These are phyloP conservation scores for Ibidorhyncha struthersii DNA, from an alignment of 2,113 vertebrate genomes.

Conservation along the genomic window DNA sequence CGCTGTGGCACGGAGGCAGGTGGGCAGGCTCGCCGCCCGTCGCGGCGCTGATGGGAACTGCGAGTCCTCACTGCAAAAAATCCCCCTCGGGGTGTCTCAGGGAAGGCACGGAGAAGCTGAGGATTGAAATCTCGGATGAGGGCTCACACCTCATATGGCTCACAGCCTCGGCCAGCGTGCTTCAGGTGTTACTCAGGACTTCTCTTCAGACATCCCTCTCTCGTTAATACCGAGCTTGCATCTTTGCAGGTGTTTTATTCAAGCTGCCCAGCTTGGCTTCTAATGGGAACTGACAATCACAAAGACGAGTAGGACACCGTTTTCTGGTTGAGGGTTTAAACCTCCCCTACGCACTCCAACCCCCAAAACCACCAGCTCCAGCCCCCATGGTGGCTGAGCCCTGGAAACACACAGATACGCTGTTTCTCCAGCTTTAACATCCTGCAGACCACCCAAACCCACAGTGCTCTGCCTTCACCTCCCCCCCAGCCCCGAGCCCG, in stretches of 20 bases:
- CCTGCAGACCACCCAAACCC: not conserved
- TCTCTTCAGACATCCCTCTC: not conserved
- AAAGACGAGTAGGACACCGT: fast-evolving
- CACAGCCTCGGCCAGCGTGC: fast-evolving
- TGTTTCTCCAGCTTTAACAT: fast-evolving
- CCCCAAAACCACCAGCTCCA: not conserved
- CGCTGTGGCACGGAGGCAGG: too few relatives aligned
- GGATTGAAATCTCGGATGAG: not conserved
- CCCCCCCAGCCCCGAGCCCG: not conserved
- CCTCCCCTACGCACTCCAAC: fast-evolving
- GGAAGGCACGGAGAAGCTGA: not conserved
- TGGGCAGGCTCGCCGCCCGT: not conserved
- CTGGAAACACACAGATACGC: not conserved
- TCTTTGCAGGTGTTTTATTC: too few relatives aligned
- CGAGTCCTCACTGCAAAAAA: not conserved
- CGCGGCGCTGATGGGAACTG: not conserved
- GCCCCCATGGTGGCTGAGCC: fast-evolving
- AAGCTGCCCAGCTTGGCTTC: not conserved
- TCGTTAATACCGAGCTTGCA: not conserved
- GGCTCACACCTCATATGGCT: fast-evolving
- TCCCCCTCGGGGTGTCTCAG: fast-evolving
- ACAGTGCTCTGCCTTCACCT: not conserved
- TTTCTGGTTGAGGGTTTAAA: not conserved
- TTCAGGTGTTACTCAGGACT: too few relatives aligned
- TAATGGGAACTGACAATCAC: not conserved